A percentile compares a stretch with the other conserved stretches of the same genome.
phyloP scores from a whole-genome alignment of 2,888 invertebrate species.

The Scrobipalpa costella region DNA sequence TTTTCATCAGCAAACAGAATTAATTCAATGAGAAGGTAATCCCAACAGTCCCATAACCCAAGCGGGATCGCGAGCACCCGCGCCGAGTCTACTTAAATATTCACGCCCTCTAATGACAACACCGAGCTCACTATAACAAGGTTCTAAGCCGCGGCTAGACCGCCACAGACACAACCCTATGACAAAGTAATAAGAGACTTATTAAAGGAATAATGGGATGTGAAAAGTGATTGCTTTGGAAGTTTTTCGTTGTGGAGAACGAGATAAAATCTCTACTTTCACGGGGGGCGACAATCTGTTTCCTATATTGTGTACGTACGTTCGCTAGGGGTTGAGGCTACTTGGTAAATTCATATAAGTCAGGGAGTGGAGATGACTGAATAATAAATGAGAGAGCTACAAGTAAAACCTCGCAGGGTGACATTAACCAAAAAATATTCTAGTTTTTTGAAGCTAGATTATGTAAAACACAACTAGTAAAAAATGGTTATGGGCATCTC shows the following conservation, averaged over 20 bases:
- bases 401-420: not conserved
- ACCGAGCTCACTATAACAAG: conserved; percentile 61
- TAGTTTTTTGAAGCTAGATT: not conserved
- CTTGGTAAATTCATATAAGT: conserved; percentile 17
- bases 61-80: conserved; percentile 57
- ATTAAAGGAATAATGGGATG: conserved; percentile 23
- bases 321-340: conserved; percentile 10
- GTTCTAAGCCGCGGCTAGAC: conserved; percentile 51
- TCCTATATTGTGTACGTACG: conserved; percentile 13
- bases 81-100: conserved; percentile 71
- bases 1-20: conserved; percentile 65
- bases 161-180: conserved; percentile 41
- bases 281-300: conserved; percentile 21
- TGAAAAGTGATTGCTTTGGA: conserved; percentile 32
- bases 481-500: not conserved
- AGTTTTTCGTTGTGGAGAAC: conserved; percentile 29
- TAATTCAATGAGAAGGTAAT: conserved; percentile 71
- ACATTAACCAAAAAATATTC: no score
- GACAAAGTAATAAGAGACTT: conserved; percentile 16
- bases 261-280: conserved; percentile 28
- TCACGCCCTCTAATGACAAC: conserved; percentile 76
- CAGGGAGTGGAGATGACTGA: conserved; percentile 14
- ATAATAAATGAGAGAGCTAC: conserved; percentile 23
- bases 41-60: conserved; percentile 62
- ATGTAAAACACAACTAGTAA: not conserved